These are phyloP conservation scores for Plecotus auritus DNA, from an alignment of 2,113 vertebrate genomes.

Conservation along the genomic window DNA sequence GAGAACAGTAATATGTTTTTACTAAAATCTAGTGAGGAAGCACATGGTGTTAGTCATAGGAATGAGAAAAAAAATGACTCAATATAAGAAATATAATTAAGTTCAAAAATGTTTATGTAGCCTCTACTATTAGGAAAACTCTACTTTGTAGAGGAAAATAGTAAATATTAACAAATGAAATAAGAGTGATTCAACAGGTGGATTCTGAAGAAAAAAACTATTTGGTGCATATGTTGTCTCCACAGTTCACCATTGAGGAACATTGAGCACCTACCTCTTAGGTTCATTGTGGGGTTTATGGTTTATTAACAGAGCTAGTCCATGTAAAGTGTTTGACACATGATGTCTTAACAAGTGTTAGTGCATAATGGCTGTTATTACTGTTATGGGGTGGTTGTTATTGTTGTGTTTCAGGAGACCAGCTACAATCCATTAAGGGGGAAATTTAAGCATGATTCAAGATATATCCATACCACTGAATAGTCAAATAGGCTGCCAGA, in stretches of 20 bases:
- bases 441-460: background rate
- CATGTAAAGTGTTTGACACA: background rate
- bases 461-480: background rate
- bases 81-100: background rate
- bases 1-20: background rate
- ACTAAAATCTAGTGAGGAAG: background rate
- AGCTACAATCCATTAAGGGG: background rate
- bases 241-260: background rate
- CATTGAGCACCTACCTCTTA: background rate
- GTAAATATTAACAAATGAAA: background rate
- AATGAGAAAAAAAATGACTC: background rate
- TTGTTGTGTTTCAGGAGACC: background rate
- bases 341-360: background rate
- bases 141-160: background rate
- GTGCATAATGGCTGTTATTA: background rate
- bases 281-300: background rate
- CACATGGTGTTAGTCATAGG: background rate
- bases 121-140: background rate
- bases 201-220: background rate
- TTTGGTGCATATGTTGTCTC: background rate
- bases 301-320: background rate
- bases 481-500: background rate
- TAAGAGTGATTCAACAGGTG: background rate
- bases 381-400: background rate
- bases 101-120: background rate